Percentiles rank a stretch among this genome's conserved stretches.
Evolutionary conservation across 2,113 vertebrate genomes (phyloP).

Genomic region (Ceyx cyanopectus): DNA sequence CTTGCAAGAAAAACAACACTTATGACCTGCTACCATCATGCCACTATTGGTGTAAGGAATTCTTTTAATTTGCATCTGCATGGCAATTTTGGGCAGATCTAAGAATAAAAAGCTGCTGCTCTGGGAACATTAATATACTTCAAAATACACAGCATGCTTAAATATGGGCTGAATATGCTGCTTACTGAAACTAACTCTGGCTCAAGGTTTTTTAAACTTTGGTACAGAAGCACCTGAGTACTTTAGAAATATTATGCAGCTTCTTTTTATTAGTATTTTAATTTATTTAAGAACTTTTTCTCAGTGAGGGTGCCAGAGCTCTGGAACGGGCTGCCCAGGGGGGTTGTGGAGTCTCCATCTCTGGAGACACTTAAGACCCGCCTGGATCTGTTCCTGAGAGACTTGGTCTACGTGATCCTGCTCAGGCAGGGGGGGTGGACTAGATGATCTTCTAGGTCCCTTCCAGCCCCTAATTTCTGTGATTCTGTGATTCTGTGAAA

Average conservation of each 20-base stretch:
- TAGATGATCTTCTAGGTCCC: too few species aligned
- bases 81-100: background rate
- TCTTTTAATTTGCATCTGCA: background rate
- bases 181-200: background rate
- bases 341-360: too few species aligned
- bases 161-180: background rate
- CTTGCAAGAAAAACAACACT: background rate
- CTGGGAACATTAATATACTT: background rate
- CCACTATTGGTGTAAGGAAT: background rate
- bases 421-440: too few species aligned
- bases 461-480: too few species aligned
- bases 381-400: too few species aligned
- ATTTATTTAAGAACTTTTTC: too few species aligned
- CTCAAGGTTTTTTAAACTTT: background rate
- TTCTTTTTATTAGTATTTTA: background rate
- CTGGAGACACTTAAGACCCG: too few species aligned
- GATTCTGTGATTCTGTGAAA: too few species aligned
- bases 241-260: background rate
- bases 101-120: background rate
- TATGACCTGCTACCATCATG: background rate
- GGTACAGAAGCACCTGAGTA: background rate
- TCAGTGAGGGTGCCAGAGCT: too few species aligned
- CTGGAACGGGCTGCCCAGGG: too few species aligned
- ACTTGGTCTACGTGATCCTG: too few species aligned
- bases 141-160: background rate